These are phyloP conservation scores for Ypsolopha sequella DNA, from an alignment of 2,888 invertebrate species.

Conservation along the genomic window DNA sequence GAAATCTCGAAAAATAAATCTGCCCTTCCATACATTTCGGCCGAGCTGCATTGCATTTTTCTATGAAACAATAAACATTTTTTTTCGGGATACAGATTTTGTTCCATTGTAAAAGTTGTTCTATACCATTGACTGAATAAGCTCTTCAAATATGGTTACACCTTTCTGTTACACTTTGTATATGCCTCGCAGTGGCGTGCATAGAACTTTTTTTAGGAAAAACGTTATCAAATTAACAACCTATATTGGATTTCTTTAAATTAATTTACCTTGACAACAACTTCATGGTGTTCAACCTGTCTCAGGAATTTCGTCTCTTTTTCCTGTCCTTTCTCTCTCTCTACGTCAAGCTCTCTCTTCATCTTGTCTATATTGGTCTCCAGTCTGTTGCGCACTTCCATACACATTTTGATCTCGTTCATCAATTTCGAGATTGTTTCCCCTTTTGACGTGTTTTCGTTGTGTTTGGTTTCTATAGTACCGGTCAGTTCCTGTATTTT, in stretches of 20 bases:
- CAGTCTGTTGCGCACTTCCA: conserved; percentile 19
- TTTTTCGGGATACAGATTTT: no score
- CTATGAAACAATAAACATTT: no score
- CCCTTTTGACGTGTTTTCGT: conserved; percentile 23
- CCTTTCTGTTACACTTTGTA: no score
- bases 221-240: no score
- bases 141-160: no score
- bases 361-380: conserved; percentile 18
- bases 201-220: no score
- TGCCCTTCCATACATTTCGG: no score
- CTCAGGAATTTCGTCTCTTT: conserved; percentile 16
- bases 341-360: conserved; percentile 19
- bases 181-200: no score
- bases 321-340: conserved; percentile 17
- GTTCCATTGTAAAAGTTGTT: no score
- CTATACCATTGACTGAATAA: no score
- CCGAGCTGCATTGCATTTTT: no score
- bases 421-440: conserved; percentile 26
- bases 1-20: no score
- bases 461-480: conserved; percentile 11
- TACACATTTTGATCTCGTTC: conserved; percentile 23
- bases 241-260: background rate
- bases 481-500: conserved; percentile 15
- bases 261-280: conserved; percentile 18
- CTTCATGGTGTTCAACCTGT: conserved; percentile 21